Evolutionary conservation across 1,140 invertebrate genomes (phyloP), one percentile per base, ranked within the genome.

Genomic region (Halictus rubicundus): DNA sequence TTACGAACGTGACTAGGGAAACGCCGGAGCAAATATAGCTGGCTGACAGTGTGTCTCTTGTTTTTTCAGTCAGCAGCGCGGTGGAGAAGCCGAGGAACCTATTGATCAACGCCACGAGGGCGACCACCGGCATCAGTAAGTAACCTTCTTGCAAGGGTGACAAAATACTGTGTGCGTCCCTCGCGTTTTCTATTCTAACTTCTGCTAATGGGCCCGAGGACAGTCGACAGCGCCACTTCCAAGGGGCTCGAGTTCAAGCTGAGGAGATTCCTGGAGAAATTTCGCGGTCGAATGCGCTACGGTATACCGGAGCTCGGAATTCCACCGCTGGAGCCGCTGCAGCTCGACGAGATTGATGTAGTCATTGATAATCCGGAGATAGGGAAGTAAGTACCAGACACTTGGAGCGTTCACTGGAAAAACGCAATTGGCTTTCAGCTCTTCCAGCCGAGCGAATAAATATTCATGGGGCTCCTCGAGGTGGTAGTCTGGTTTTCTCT

Each of bases 171-270:
- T 32, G n/a, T 32, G 32, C 32, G 32, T 46, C 66, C 14, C 21
- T 52, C 9, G 16, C 0, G 27, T 4, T 8, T 37, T 9, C 21
- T 63, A 27, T n/a, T 46, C 57, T 49, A 57, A 82, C n/a, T 74
- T 27, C 23, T n/a, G 32, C 80, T 92, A 92, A 91, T 90, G 71
- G 57, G 52, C 75, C 85, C 89, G 91, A 88, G 91, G 86, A 90
- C 82, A 92, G 92, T 92, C 80, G 91, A 92, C 87, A 92, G 91
- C 72, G 91, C 92, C 37, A 87, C 91, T 0, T 92, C 92, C 16
- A 92, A 84, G 65, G 90, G 91, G 61, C 72, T 92, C 59, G 91
- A 92, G 71, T 91, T 92, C 78, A 92, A 92, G 60, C 82, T 92
- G 64, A 87, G 85, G 66, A 89, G 90, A 63, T 66, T 92, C 23